These are phyloP conservation scores for Meda fulgida DNA, from an alignment of 2,797 vertebrate species.

Conservation along the genomic window DNA sequence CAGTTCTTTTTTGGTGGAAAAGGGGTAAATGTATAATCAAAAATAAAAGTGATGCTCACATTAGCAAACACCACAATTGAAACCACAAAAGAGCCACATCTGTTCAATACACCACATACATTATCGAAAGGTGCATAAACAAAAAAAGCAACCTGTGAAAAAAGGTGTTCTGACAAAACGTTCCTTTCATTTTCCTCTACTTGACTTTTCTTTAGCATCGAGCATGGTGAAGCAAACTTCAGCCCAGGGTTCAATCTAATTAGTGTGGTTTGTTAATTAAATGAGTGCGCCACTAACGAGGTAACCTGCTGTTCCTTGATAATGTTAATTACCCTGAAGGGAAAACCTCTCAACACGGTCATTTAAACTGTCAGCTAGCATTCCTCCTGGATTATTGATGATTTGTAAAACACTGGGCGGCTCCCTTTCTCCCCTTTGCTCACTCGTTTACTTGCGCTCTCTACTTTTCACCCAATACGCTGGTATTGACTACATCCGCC, in stretches of 20 bases:
- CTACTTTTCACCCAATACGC: constrained; percentile 7
- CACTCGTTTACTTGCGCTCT: not conserved
- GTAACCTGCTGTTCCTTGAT: constrained; percentile 83
- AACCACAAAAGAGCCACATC: constrained; percentile 28
- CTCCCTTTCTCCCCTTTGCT: constrained; percentile 17
- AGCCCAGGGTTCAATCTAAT: constrained; percentile 71
- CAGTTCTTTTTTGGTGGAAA: too few relatives aligned
- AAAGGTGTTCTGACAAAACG: constrained; percentile 29
- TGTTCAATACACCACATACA: constrained; percentile 17
- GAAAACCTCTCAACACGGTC: constrained; percentile 76
- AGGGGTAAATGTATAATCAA: not conserved
- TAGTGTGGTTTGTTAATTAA: constrained; percentile 78
- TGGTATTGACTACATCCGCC: constrained; percentile 25
- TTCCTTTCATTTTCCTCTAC: constrained; percentile 16
- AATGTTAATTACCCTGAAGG: constrained; percentile 80
- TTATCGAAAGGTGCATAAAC: constrained; percentile 16
- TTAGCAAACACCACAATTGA: constrained; percentile 13
- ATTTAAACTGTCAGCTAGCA: constrained; percentile 80
- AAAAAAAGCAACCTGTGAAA: constrained; percentile 9
- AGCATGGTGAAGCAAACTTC: constrained; percentile 59
- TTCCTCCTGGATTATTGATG: constrained; percentile 69
- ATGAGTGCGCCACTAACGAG: constrained; percentile 80
- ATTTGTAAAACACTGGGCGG: constrained; percentile 60
- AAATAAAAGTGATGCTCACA: not conserved
- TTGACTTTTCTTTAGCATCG: constrained; percentile 52